Conservation (phyloP, 2,113 vertebrate species). For the Pionites leucogaster region DNA sequence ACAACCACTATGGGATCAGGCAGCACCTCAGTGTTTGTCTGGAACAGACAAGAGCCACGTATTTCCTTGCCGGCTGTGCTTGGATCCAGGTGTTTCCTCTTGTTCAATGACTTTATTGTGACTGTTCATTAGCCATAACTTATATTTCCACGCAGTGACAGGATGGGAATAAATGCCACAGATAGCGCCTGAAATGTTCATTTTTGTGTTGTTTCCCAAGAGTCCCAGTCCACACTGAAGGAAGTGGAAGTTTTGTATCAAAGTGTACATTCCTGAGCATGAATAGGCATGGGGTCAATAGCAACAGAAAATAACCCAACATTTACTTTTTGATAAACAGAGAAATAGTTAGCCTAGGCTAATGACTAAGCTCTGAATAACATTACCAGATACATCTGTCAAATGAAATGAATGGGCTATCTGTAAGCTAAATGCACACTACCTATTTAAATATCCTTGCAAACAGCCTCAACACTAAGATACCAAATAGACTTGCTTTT, state of each 20-base stretch:
- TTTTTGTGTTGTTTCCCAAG: not conserved
- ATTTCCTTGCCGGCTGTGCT: not conserved
- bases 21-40: not conserved
- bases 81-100: constrained; percentile 57
- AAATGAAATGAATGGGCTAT: not conserved
- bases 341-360: not conserved
- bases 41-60: not conserved
- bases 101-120: not conserved
- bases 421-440: not conserved
- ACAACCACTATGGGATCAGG: not conserved
- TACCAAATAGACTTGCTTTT: not conserved
- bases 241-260: not conserved
- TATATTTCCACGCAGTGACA: not conserved
- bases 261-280: not conserved
- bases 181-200: accelerated
- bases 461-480: not conserved
- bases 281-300: not conserved
- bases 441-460: not conserved
- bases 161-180: constrained; percentile 19
- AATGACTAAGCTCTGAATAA: not conserved
- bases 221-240: not conserved
- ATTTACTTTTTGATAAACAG: not conserved
- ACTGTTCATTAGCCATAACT: not conserved
- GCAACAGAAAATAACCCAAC: not conserved
- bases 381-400: not conserved